phyloP scores from a whole-genome alignment of 2,113 vertebrate species.

The Limnothrissa miodon region DNA sequence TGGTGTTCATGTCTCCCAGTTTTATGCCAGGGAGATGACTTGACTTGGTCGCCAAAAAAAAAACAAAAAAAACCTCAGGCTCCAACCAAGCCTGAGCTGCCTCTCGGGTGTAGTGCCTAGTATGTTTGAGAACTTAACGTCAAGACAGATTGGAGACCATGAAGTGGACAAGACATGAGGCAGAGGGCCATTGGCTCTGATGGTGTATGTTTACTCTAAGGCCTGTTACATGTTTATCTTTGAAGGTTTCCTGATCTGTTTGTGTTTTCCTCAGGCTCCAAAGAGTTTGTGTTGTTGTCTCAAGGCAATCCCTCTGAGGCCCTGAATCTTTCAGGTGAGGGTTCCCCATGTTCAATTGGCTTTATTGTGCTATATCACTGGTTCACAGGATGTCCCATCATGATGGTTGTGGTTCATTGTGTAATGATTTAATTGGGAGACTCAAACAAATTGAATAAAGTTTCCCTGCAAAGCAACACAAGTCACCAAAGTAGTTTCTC shows the following conservation, averaged over 20 bases:
- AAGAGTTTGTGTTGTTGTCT: background rate
- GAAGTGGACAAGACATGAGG: background rate
- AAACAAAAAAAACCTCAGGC: background rate
- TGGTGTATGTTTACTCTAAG: background rate
- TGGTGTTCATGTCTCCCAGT: background rate
- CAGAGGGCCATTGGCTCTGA: background rate
- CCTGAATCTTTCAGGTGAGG: background rate
- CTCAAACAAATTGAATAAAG: background rate
- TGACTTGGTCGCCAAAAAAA: conserved; percentile 17
- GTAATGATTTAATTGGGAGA: background rate
- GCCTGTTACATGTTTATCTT: background rate
- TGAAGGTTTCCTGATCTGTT: background rate
- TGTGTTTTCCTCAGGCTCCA: background rate
- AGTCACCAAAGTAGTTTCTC: background rate
- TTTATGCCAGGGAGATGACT: background rate
- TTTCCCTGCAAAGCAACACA: background rate
- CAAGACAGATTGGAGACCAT: background rate
- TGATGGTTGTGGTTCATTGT: background rate
- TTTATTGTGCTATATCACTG: background rate
- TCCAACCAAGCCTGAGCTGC: background rate
- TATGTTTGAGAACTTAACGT: background rate
- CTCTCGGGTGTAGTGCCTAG: conserved; percentile 17
- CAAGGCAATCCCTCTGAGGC: background rate
- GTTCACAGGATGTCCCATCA: background rate
- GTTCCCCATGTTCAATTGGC: background rate